Conservation (phyloP, 2,888 invertebrate genomes). For the Ganaspis brasiliensis region DNA sequence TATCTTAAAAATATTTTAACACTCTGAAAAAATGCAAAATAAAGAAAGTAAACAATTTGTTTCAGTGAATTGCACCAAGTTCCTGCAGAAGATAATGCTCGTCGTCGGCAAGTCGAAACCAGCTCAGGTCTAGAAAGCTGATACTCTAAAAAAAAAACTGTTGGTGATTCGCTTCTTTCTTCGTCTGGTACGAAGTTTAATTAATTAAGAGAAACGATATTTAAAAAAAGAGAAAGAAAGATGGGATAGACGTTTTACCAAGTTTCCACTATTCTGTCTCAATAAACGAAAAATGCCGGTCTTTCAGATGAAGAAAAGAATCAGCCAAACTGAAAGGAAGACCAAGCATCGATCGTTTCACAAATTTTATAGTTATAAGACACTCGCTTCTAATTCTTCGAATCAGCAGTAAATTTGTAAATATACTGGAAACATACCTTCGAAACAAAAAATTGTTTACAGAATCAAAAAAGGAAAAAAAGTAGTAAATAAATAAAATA, state of each 20-base stretch:
- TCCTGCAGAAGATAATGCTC: conserved; percentile 87
- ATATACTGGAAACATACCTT: background rate
- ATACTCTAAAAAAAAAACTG: conserved; percentile 39
- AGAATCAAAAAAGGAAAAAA: background rate
- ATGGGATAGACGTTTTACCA: conserved; percentile 38
- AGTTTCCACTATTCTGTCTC: conserved; percentile 27
- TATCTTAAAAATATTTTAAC: too few relatives aligned
- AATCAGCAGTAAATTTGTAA: conserved; percentile 16
- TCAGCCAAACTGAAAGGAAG: conserved; percentile 50
- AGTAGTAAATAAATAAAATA: background rate
- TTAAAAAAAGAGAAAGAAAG: conserved; percentile 32
- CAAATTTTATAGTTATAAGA: background rate
- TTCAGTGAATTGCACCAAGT: conserved; percentile 84
- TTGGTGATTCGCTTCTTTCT: conserved; percentile 22
- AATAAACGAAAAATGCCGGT: conserved; percentile 33
- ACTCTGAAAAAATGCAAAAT: background rate
- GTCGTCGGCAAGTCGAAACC: conserved; percentile 89
- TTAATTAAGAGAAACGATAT: conserved; percentile 2
- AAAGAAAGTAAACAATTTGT: conserved; percentile 59
- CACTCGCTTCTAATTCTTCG: conserved; percentile 21
- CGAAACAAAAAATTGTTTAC: background rate
- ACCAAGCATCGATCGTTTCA: conserved; percentile 35
- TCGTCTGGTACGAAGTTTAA: conserved; percentile 24
- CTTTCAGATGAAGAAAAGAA: conserved; percentile 49
- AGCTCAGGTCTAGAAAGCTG: conserved; percentile 84